Evolutionary conservation across 2,797 vertebrate genomes (phyloP), one percentile per base, ranked within the genome.

Genomic region (Lophotriccus pileatus): DNA sequence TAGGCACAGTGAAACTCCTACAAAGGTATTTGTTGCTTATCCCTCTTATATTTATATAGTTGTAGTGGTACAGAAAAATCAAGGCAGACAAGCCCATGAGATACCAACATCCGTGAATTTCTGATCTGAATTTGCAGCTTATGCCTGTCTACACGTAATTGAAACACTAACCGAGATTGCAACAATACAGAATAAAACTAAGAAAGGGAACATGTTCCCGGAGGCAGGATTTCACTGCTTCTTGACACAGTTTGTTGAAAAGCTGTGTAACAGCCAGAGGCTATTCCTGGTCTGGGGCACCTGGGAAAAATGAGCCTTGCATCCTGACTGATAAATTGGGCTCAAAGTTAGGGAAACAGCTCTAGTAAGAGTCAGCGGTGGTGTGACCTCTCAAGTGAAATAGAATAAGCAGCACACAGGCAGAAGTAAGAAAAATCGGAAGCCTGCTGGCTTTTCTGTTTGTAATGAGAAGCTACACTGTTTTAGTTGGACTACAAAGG

Each of bases 241-340:
- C 96, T 97, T 98, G 96, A 97, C 93, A 97, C 60, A 96, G 85
- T 95, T 95, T 96, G 81, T 93, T 97, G 96, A 97, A 96, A 92
- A 96, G 66, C 81, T 87, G 22, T 91, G 82, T 96, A 95, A 93
- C 80, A 97, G 95, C 96, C 96, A 92, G 95, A 97, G 97, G 96
- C 96, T 97, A 95, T 97, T 97, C 95, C 96, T 89, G 97, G 94
- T 87, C 95, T 97, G 92, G 87, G 96, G 93, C 95, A 96, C 94
- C 93, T 89, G 96, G 97, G 87, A 95, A 97, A 96, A 98, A 97
- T 87, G 93, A 97, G 85, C 86, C 76, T 69, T 84, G 78, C 92
- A 89, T 96, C 82, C 93, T 96, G 77, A 89, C 96, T 97, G 97
- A 96, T 97, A 97, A 97, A 97, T 94, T 95, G 63, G 93, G 92